A percentile compares a stretch with the other conserved stretches of the same genome.
phyloP scores from a whole-genome alignment of 2,888 invertebrate genomes.

The Macrosoma leucophasiata region DNA sequence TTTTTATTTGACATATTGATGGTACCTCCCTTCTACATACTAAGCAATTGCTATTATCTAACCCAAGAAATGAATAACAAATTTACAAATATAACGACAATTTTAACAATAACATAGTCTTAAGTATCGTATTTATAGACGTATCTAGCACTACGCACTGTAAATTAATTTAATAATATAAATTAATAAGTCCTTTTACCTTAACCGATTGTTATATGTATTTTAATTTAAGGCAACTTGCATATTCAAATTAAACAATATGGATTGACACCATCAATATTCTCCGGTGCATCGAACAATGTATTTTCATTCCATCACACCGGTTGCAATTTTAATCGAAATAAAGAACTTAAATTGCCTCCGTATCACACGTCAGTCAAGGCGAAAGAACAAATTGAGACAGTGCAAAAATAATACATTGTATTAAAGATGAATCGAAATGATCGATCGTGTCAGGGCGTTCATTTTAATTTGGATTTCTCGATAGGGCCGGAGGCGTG shows the following conservation, averaged over 20 bases:
- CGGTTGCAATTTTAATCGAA: constrained; percentile 32
- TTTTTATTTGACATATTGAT: too few relatives aligned
- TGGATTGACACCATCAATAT: too few relatives aligned
- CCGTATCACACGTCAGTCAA: constrained; percentile 55
- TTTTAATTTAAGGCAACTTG: constrained; percentile 19
- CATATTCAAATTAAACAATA: constrained; percentile 13
- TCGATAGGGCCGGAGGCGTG: constrained; percentile 66
- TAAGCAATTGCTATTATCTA: too few relatives aligned
- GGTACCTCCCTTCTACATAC: too few relatives aligned
- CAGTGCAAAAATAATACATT: constrained; percentile 66
- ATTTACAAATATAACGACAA: too few relatives aligned
- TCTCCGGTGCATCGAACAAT: too few relatives aligned
- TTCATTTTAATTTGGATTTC: constrained; percentile 73
- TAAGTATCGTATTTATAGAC: too few relatives aligned
- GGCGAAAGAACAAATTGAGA: constrained; percentile 58
- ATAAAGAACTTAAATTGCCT: constrained; percentile 46
- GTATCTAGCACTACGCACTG: too few relatives aligned
- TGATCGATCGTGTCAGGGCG: constrained; percentile 71
- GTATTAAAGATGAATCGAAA: constrained; percentile 68
- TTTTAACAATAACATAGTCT: too few relatives aligned
- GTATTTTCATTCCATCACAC: constrained; percentile 18
- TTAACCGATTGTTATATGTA: constrained; percentile 12
- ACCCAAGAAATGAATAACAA: too few relatives aligned
- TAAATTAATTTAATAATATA: too few relatives aligned
- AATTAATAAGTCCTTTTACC: too few relatives aligned